Base-by-base conservation (phyloP, 2,113 vertebrate species). In the Amblyopsis rosae region DNA sequence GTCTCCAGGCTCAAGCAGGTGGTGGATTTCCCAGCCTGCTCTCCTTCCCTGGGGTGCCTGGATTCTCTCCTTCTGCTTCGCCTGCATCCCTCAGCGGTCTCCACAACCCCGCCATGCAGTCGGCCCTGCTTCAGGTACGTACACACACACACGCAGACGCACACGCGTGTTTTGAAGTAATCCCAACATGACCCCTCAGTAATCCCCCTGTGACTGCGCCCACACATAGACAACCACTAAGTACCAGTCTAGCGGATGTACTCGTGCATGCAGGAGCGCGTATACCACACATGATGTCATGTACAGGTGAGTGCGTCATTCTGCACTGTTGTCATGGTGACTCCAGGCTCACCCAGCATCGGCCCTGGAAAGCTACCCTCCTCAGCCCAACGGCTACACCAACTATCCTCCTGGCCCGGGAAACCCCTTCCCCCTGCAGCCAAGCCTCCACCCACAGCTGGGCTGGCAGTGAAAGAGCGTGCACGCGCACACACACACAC, bases 41-140 rank as follows among this genome's bases (percentile, higher is more conserved):
- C 66, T 95, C 96, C 59, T 97, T 99, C 79, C 94, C 96, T 15
- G 95, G 94, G 4, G 94, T 99, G 70, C 93, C 96, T 5, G 94
- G 94, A 58, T 98, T 98, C 91, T 91, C 96, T 54, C 93, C 96
- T 59, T 93, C 90, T 51, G 90, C 94, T 1, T 83, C 95, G 41
- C 94, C 96, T 0, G 92, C 94, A 45, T 88, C 94, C 17, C 90
- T 98, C 1, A 86, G 96, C 47, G 95, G 96, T 48, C 76, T 97
- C 70, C 98, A 98, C 88, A 96, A 96, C 58, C 94, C 93, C 7
- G 91, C 93, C 1, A 93, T 97, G 46, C 96, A 95, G 80, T 95
- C 96, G 9, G 95, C 96, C 2, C 77, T 98, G 47, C 84, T 99
- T 61, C 97, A 98, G 97, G 96, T 97, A 92, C 0, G 26, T 6